A percentile compares a stretch with the other conserved stretches of the same genome.
Evolutionary conservation across 2,888 invertebrate genomes (phyloP).

Genomic region (Dendrolimus houi): DNA sequence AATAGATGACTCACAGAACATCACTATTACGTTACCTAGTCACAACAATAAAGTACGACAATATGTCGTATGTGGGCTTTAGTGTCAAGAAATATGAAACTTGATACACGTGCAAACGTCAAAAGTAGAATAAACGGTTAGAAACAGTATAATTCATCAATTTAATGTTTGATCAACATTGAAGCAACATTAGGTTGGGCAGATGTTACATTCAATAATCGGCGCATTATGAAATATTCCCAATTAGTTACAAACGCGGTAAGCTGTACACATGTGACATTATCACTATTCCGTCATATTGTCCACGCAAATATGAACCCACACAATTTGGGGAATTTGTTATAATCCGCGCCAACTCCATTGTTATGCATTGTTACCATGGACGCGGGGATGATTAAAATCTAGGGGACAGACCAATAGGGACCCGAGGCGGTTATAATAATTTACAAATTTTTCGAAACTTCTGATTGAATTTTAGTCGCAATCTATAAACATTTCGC

Average conservation of each 20-base stretch:
- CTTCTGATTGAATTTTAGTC: constrained; percentile 36
- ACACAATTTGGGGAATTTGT: constrained; percentile 72
- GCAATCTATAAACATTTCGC: constrained; percentile 6
- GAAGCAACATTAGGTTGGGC: constrained; percentile 26
- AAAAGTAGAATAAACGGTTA: too few species aligned
- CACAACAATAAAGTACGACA: too few species aligned
- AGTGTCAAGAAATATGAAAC: too few species aligned
- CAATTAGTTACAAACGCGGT: constrained; percentile 73
- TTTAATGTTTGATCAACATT: not conserved
- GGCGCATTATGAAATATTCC: constrained; percentile 58
- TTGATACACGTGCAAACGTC: too few species aligned
- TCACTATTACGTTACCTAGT: too few species aligned
- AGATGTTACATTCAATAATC: constrained; percentile 64
- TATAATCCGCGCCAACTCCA: constrained; percentile 65
- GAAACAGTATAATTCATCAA: too few species aligned
- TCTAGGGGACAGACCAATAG: constrained; percentile 39
- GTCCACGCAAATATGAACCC: constrained; percentile 67
- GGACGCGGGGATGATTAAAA: constrained; percentile 36
- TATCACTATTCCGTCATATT: constrained; percentile 72
- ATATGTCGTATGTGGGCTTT: too few species aligned
- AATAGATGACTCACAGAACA: too few species aligned
- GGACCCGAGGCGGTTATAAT: constrained; percentile 36
- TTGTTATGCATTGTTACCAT: constrained; percentile 57
- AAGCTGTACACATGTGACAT: constrained; percentile 69
- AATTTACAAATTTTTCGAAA: constrained; percentile 41